phyloP scores from a whole-genome alignment of 1,140 invertebrate genomes.

The Triops longicaudatus region DNA sequence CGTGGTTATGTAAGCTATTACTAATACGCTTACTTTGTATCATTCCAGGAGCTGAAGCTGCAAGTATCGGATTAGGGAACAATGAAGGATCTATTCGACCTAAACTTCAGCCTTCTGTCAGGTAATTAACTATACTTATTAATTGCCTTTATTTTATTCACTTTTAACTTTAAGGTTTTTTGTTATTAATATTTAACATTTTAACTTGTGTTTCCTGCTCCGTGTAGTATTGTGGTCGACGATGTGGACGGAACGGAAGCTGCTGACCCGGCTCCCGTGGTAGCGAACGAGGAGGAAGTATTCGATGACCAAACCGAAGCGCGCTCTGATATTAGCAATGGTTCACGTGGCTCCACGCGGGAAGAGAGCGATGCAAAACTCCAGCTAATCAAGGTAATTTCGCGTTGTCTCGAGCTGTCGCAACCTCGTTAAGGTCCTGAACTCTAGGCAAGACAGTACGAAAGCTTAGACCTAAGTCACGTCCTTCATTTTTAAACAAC shows the following conservation, averaged over 20 bases:
- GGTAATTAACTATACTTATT: background rate
- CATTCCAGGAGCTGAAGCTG: background rate
- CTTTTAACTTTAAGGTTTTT: no score
- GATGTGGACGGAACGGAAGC: conserved; percentile 20
- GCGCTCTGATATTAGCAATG: conserved; percentile 23
- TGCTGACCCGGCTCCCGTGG: background rate
- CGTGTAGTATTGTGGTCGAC: conserved; percentile 20
- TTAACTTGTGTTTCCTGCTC: background rate
- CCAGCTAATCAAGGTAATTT: conserved; percentile 28
- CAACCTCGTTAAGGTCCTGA: background rate
- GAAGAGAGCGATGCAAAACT: conserved; percentile 25
- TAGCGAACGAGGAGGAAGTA: conserved; percentile 18
- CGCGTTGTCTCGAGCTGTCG: no score
- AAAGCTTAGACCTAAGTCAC: background rate
- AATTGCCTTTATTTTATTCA: no score
- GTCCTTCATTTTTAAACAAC: background rate
- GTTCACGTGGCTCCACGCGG: conserved; percentile 21
- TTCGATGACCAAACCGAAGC: conserved; percentile 22
- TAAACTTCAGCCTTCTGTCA: background rate
- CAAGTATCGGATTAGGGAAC: background rate
- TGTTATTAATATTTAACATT: no score
- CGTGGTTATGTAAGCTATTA: background rate
- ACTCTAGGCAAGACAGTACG: background rate
- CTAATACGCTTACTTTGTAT: background rate
- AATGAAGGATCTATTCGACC: background rate